phyloP scores from a whole-genome alignment of 2,113 vertebrate species.

The Dunckerocampus dactyliophorus region DNA sequence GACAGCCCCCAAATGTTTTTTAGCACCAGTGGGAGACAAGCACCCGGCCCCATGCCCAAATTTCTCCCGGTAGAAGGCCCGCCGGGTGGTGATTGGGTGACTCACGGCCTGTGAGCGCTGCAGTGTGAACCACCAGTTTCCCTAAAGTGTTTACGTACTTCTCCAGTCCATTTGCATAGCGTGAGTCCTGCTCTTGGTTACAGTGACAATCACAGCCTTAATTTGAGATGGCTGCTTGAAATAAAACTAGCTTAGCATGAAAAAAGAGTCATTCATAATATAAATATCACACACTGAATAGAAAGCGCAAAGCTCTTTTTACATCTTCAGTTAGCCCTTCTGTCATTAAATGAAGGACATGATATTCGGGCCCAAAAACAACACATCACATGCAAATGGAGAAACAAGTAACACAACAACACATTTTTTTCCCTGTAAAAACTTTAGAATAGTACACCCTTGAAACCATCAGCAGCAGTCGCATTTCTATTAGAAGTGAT shows the following conservation, averaged over 20 bases:
- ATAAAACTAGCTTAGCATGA: background rate
- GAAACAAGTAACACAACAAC: too few species aligned
- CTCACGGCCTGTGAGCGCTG: conserved; percentile 63
- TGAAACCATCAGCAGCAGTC: background rate
- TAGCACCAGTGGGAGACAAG: conserved; percentile 63
- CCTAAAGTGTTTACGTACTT: conserved; percentile 62
- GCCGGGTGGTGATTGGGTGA: conserved; percentile 60
- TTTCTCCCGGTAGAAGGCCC: conserved; percentile 57
- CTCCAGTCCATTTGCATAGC: conserved; percentile 65
- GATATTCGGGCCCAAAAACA: conserved; percentile 3
- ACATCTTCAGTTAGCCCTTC: conserved; percentile 7
- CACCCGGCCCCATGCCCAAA: conserved; percentile 60
- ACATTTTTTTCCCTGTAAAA: background rate
- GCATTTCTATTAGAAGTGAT: background rate
- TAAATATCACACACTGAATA: conserved; percentile 11
- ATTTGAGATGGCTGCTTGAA: conserved; percentile 54
- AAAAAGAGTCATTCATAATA: conserved; percentile 8
- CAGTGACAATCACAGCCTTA: conserved; percentile 67
- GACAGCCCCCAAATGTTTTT: conserved; percentile 67
- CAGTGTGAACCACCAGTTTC: conserved; percentile 44
- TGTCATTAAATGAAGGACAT: conserved; percentile 1
- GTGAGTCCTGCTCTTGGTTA: conserved; percentile 56
- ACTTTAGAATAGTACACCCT: background rate
- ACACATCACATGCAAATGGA: background rate
- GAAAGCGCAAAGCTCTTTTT: conserved; percentile 22